phyloP scores from a whole-genome alignment of 2,113 vertebrate genomes.

The Glaucidium brasilianum region DNA sequence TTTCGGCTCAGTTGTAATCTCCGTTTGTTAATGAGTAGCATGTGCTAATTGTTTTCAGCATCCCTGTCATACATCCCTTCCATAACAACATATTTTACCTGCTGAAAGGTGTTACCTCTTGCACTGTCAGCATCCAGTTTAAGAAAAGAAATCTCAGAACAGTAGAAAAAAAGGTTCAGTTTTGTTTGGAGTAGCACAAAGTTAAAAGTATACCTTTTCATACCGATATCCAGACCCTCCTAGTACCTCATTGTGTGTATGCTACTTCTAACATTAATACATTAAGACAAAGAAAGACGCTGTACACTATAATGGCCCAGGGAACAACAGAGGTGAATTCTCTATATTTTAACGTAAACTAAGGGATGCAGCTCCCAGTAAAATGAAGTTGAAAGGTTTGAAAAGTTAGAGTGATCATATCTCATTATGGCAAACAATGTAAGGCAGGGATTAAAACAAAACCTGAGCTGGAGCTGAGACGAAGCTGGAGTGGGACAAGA shows the following conservation, averaged over 20 bases:
- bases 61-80: slow-evolving; percentile 66
- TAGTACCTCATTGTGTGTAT: not conserved
- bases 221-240: not conserved
- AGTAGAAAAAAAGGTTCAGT: not conserved
- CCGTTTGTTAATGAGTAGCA: slow-evolving; percentile 94
- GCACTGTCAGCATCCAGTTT: slow-evolving; percentile 19
- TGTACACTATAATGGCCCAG: not conserved
- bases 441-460: not conserved
- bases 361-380: not conserved
- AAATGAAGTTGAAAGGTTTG: slow-evolving; percentile 20
- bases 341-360: not conserved
- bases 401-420: slow-evolving; percentile 46
- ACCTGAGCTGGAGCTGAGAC: not conserved
- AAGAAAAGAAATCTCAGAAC: not conserved
- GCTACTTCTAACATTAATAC: slow-evolving; percentile 14
- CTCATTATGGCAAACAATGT: slow-evolving; percentile 20
- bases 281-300: slow-evolving; percentile 35
- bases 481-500: not conserved
- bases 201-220: not conserved
- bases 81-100: slow-evolving; percentile 72
- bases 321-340: not conserved
- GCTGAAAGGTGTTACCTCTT: slow-evolving; percentile 70
- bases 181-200: not conserved
- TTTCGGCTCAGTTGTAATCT: slow-evolving; percentile 84
- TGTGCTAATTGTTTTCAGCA: slow-evolving; percentile 96